These are phyloP conservation scores for Maniola jurtina DNA, from an alignment of 1,140 invertebrate species.

Conservation along the genomic window DNA sequence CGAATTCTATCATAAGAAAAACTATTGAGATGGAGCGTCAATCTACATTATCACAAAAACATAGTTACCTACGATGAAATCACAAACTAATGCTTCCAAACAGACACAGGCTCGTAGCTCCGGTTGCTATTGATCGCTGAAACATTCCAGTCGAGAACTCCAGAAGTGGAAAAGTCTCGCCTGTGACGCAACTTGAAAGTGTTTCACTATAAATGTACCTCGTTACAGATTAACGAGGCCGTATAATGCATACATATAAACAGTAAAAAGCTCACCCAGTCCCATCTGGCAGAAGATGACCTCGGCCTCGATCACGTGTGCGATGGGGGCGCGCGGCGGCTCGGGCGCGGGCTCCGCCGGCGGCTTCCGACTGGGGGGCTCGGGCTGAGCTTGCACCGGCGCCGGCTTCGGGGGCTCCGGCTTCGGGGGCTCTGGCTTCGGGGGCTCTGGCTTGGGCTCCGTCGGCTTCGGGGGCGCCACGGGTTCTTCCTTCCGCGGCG, in stretches of 20 bases:
- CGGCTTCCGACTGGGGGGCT: constrained; percentile 42
- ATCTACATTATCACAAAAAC: not conserved
- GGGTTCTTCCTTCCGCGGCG: constrained; percentile 26
- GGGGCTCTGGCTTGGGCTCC: constrained; percentile 30
- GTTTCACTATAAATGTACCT: constrained; percentile 3
- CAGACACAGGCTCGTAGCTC: no score
- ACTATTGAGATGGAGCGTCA: not conserved
- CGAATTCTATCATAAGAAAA: not conserved
- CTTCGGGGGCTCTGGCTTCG: constrained; percentile 26
- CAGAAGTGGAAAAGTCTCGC: not conserved
- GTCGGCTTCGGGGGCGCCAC: constrained; percentile 41
- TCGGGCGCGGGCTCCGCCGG: constrained; percentile 33
- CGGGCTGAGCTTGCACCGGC: constrained; percentile 30
- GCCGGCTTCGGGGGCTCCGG: constrained; percentile 43
- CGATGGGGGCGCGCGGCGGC: constrained; percentile 47
- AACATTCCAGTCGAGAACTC: no score
- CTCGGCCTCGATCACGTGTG: constrained; percentile 81
- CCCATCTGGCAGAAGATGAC: constrained; percentile 84
- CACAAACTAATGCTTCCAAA: no score
- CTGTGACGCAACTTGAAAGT: not conserved
- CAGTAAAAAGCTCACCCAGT: constrained; percentile 78
- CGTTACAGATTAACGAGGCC: no score
- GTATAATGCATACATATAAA: not conserved
- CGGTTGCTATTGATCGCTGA: no score
- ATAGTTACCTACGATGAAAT: not conserved